These are phyloP conservation scores for Antennarius striatus DNA, from an alignment of 2,113 vertebrate species.

Conservation along the genomic window DNA sequence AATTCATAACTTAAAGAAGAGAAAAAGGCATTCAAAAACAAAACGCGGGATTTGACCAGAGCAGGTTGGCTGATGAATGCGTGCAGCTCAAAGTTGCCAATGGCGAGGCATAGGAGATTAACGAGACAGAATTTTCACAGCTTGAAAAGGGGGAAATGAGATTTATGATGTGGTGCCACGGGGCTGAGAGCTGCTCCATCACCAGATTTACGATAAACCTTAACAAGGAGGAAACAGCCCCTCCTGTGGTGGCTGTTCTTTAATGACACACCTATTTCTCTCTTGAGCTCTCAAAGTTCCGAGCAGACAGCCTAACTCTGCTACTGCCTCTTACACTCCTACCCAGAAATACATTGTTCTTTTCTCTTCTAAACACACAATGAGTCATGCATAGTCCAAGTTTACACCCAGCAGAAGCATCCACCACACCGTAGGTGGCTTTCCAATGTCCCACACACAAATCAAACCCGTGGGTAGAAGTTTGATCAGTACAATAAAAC, in stretches of 20 bases:
- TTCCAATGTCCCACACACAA: background rate
- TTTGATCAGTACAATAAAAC: background rate
- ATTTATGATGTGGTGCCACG: slow-evolving; percentile 79
- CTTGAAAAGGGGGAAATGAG: slow-evolving; percentile 79
- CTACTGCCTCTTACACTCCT: slow-evolving; percentile 45
- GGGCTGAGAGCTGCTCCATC: slow-evolving; percentile 80
- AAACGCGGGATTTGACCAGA: slow-evolving; percentile 61
- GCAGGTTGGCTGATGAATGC: slow-evolving; percentile 77
- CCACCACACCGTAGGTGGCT: slow-evolving; percentile 10
- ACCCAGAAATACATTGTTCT: slow-evolving; percentile 47
- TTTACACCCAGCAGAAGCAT: slow-evolving; percentile 7
- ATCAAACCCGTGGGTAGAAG: background rate
- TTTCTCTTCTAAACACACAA: slow-evolving; percentile 45
- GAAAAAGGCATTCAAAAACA: slow-evolving; percentile 22
- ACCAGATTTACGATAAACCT: slow-evolving; percentile 83
- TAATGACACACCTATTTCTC: slow-evolving; percentile 73
- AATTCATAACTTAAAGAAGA: slow-evolving; percentile 31
- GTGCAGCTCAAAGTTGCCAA: slow-evolving; percentile 75
- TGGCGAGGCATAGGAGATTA: slow-evolving; percentile 79
- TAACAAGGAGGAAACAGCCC: slow-evolving; percentile 77
- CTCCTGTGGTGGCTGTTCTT: slow-evolving; percentile 66
- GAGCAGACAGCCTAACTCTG: slow-evolving; percentile 40
- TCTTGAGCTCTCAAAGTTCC: slow-evolving; percentile 43
- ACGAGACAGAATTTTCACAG: slow-evolving; percentile 78
- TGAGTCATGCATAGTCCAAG: slow-evolving; percentile 34